Evolutionary conservation across 2,797 vertebrate species (phyloP), one percentile per base, ranked within the genome.

Genomic region (Eospalax fontanierii): DNA sequence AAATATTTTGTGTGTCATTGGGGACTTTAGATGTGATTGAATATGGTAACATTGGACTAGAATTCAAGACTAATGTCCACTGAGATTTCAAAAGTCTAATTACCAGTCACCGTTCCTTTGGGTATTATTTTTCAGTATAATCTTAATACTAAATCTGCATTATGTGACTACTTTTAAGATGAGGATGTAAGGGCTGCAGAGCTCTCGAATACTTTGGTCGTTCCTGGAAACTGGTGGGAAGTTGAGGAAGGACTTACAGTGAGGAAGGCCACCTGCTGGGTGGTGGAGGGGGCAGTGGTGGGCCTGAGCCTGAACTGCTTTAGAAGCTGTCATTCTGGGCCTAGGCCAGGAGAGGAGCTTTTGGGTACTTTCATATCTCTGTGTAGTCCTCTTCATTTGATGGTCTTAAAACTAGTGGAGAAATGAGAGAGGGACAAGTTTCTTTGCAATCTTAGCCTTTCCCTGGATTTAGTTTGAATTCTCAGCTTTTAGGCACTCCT

Each of bases 401-500:
- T 50, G 91, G 11, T 76, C 38, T 89, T 73, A 91, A 95, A 30
- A 6, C 71, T 89, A 81, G 33, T 30, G 9, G 61, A 93, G 46
- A 93, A 86, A 90, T 38, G 89, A 94, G 89, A 94, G 0, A 81
- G 21, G 0, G 61, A 1, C 19, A 21, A 38, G 46, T 83, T 84
- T 1, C 0, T 70, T 63, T 4, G 28, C 89, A 63, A 76, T 78
- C 28, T 71, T 87, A 79, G 30, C 65, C 71, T 66, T 63, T 54
- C 84, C 79, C 4, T 66, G 70, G 43, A 83, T 94, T 94, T 78
- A 3, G 4, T 96, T 93, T 95, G 75, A n/a, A 90, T 92, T 83
- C 30, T 93, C 66, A 40, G 8, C 0, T 16, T 87, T 35, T 73
- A 46, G 71, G 87, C 26, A 46, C 38, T 35, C 26, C 40, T 81